Percentiles rank a stretch among this genome's conserved stretches.
These are phyloP conservation scores for Lordiphosa stackelbergi DNA, from an alignment of 1,140 invertebrate genomes.

Conservation along the genomic window DNA sequence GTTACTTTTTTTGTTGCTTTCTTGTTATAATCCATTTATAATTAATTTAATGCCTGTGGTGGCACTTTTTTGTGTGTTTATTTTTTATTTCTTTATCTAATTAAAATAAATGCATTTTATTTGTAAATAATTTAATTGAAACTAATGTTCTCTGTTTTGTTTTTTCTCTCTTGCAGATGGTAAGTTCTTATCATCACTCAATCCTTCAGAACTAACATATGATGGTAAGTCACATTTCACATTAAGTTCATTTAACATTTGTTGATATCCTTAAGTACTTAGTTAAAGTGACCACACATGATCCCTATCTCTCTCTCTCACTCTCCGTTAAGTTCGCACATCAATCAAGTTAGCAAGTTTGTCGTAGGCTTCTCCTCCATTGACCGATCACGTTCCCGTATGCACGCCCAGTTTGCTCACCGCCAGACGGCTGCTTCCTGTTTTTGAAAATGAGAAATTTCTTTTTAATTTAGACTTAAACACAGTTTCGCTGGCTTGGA, in stretches of 20 bases:
- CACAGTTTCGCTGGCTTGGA: slow-evolving; percentile 25
- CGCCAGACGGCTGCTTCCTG: slow-evolving; percentile 51
- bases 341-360: slow-evolving; percentile 56
- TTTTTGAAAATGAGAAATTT: slow-evolving; percentile 74
- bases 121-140: slow-evolving; percentile 13
- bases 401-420: slow-evolving; percentile 63
- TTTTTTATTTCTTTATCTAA: slow-evolving; percentile 31
- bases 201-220: slow-evolving; percentile 77
- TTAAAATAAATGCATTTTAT: slow-evolving; percentile 30
- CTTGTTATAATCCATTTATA: slow-evolving; percentile 25
- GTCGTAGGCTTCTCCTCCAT: slow-evolving; percentile 16
- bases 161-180: slow-evolving; percentile 63
- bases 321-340: slow-evolving; percentile 41
- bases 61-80: slow-evolving; percentile 5
- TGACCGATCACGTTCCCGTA: slow-evolving; percentile 43
- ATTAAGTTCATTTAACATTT: slow-evolving; percentile 70
- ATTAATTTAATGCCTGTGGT: slow-evolving; percentile 29
- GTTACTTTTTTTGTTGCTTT: neutral
- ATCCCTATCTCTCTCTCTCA: too few species aligned
- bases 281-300: too few species aligned
- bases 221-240: slow-evolving; percentile 77
- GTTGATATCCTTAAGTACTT: slow-evolving; percentile 7
- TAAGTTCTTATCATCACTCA: slow-evolving; percentile 78
- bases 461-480: slow-evolving; percentile 76
- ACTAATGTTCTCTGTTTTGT: slow-evolving; percentile 14